Evolutionary conservation across 2,888 invertebrate species (phyloP).

Genomic region (Hyles lineata): DNA sequence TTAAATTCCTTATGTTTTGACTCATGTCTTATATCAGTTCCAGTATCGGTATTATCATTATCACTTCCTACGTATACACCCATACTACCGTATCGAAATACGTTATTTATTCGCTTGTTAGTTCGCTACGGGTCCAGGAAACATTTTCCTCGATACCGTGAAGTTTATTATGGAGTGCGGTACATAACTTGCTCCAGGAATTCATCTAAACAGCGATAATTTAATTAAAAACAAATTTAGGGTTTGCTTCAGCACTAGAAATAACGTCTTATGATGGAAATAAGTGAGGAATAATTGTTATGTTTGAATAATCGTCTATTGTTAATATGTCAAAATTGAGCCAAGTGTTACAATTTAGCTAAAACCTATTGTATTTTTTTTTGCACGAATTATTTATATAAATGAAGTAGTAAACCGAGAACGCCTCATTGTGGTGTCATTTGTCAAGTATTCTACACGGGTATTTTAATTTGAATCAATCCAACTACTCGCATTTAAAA

Average conservation of each 20-base stretch:
- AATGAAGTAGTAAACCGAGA: no score
- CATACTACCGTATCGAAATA: conserved; percentile 2
- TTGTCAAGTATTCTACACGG: no score
- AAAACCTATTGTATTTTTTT: no score
- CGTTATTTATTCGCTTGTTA: conserved; percentile 23
- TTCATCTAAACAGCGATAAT: conserved; percentile 14
- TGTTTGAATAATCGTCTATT: no score
- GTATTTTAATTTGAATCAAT: no score
- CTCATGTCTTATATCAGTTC: not conserved
- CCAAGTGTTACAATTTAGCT: no score
- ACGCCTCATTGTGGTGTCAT: no score
- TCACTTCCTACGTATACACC: not conserved
- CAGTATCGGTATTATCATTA: not conserved
- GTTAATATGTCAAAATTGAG: no score
- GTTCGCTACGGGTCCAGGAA: conserved; percentile 9
- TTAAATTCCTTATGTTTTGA: not conserved
- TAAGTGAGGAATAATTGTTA: no score
- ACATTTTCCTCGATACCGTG: conserved; percentile 33
- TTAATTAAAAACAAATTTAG: not conserved
- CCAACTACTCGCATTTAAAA: no score
- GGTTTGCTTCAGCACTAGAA: not conserved
- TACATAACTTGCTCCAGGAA: not conserved
- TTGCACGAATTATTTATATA: no score
- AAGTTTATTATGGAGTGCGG: conserved; percentile 34
- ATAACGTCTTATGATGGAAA: not conserved